These are phyloP conservation scores for Ditylenchus dipsaci DNA, from an alignment of 1,140 invertebrate genomes.

Conservation along the genomic window DNA sequence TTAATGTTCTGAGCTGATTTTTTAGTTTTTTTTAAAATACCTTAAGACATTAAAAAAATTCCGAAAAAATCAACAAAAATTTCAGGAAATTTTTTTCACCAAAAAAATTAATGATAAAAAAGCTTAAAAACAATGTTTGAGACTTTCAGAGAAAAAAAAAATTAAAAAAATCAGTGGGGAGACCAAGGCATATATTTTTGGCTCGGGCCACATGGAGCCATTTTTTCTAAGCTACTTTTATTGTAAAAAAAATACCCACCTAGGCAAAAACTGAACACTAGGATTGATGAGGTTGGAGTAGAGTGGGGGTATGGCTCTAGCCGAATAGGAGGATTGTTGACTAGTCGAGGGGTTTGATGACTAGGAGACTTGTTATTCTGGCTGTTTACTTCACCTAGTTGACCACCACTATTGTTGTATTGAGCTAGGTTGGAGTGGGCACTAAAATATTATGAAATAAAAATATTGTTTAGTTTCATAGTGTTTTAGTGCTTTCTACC, in stretches of 20 bases:
- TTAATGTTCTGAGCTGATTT: no score
- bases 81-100: no score
- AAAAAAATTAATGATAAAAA: no score
- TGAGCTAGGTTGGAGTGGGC: neutral
- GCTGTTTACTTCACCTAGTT: neutral
- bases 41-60: no score
- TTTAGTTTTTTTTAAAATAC: no score
- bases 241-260: conserved; percentile 15
- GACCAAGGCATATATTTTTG: no score
- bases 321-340: conserved; percentile 7
- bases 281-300: conserved; percentile 29
- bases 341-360: neutral
- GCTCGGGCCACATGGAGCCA: no score
- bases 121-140: no score
- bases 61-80: no score
- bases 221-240: neutral
- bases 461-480: neutral
- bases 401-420: neutral
- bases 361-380: neutral
- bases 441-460: neutral
- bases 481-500: neutral
- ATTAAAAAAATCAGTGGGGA: no score
- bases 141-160: no score
- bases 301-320: conserved; percentile 21
- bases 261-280: conserved; percentile 27